phyloP scores from a whole-genome alignment of 1,140 invertebrate genomes.

The Conus betulinus region DNA sequence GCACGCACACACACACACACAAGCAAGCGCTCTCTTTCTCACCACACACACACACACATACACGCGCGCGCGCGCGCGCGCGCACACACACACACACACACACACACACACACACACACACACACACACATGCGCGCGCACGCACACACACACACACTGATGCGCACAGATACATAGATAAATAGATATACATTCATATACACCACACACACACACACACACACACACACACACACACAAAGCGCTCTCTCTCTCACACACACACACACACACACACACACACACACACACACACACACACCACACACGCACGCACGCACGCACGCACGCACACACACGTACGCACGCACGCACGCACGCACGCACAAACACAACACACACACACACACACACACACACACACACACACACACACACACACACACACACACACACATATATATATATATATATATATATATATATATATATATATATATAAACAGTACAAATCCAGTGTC shows the following conservation, averaged over 20 bases:
- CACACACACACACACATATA: too few relatives aligned
- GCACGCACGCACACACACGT: not conserved
- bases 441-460: too few relatives aligned
- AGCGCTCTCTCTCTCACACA: too few relatives aligned
- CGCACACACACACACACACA: not conserved
- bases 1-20: not conserved
- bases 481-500: too few relatives aligned
- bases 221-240: not conserved
- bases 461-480: too few relatives aligned
- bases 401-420: too few relatives aligned
- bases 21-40: too few relatives aligned
- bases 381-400: not conserved
- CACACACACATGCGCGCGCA: not conserved
- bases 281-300: too few relatives aligned
- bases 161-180: too few relatives aligned
- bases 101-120: not conserved
- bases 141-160: not conserved
- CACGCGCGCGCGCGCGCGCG: not conserved
- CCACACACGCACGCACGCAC: too few relatives aligned
- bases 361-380: not conserved
- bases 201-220: slow-evolving; percentile 4
- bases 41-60: not conserved
- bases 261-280: not conserved
- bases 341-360: not conserved
- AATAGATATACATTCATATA: too few relatives aligned